Conservation (phyloP, 92 coral and sea anemone genomes). For the Pocillopora meandrina region DNA sequence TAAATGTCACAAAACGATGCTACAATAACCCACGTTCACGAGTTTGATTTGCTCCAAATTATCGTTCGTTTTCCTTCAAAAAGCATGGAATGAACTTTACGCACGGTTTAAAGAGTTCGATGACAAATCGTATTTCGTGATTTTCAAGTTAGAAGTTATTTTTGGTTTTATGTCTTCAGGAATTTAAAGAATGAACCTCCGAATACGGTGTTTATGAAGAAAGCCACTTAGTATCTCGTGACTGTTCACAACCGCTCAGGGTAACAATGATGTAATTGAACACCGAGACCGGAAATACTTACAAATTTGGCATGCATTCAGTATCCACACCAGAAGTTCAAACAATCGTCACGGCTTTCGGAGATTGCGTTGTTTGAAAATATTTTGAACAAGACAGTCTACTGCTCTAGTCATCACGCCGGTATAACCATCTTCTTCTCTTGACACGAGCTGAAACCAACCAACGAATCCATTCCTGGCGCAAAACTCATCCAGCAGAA, state of each 20-base stretch:
- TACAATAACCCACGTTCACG: too few relatives aligned
- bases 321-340: slow-evolving; percentile 22
- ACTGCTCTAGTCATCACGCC: slow-evolving; percentile 80
- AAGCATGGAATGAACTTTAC: too few relatives aligned
- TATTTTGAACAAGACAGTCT: slow-evolving; percentile 73
- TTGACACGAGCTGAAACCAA: slow-evolving; percentile 81
- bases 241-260: not conserved
- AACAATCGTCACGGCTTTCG: slow-evolving; percentile 27
- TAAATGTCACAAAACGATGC: too few relatives aligned
- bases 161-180: not conserved
- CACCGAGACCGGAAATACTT: slow-evolving; percentile 5
- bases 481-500: slow-evolving; percentile 76
- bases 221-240: not conserved
- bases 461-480: slow-evolving; percentile 72
- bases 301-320: slow-evolving; percentile 8
- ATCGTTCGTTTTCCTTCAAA: too few relatives aligned
- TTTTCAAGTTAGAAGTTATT: too few relatives aligned
- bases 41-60: too few relatives aligned
- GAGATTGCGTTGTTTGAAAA: slow-evolving; percentile 61
- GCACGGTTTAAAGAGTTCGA: too few relatives aligned
- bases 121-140: too few relatives aligned
- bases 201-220: not conserved
- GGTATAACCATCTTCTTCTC: slow-evolving; percentile 83
- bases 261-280: not conserved
- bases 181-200: not conserved